These are phyloP conservation scores for Colletes gigas DNA, from an alignment of 1,140 invertebrate species.

Conservation along the genomic window DNA sequence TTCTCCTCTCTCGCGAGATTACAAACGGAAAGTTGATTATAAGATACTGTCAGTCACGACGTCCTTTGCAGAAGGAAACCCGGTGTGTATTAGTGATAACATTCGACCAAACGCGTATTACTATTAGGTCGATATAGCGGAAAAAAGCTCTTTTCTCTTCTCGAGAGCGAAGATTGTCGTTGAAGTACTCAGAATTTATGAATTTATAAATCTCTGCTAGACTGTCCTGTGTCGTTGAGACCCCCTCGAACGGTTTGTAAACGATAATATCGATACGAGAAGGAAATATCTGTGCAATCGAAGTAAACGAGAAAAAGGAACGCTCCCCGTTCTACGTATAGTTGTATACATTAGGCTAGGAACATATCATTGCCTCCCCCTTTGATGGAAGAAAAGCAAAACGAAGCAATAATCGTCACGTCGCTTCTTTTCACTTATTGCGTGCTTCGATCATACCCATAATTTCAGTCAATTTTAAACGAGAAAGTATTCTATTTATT, in stretches of 20 bases:
- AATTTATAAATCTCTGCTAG: constrained; percentile 21
- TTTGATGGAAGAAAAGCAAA: constrained; percentile 18
- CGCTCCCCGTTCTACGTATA: constrained; percentile 33
- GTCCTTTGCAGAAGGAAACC: not conserved
- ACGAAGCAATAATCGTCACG: constrained; percentile 12
- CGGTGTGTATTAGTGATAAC: constrained; percentile 69
- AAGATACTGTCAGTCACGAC: not conserved
- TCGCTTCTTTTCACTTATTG: constrained; percentile 41
- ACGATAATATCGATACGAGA: not conserved
- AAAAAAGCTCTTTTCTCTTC: not conserved
- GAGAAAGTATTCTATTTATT: constrained; percentile 37
- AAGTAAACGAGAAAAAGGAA: constrained; percentile 18
- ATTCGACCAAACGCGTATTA: constrained; percentile 74
- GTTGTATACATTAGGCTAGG: constrained; percentile 58
- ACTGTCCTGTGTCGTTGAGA: not conserved
- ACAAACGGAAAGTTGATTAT: not conserved
- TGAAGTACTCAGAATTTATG: constrained; percentile 1
- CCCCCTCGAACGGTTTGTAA: constrained; percentile 10
- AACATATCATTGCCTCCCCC: constrained; percentile 78
- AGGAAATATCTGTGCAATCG: constrained; percentile 14
- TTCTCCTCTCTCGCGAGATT: not conserved
- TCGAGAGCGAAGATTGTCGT: not conserved
- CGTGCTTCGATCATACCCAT: constrained; percentile 56
- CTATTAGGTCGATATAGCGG: constrained; percentile 40
- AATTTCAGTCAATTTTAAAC: constrained; percentile 63